These are phyloP conservation scores for Pantala flavescens DNA, from an alignment of 1,140 invertebrate species.

Conservation along the genomic window DNA sequence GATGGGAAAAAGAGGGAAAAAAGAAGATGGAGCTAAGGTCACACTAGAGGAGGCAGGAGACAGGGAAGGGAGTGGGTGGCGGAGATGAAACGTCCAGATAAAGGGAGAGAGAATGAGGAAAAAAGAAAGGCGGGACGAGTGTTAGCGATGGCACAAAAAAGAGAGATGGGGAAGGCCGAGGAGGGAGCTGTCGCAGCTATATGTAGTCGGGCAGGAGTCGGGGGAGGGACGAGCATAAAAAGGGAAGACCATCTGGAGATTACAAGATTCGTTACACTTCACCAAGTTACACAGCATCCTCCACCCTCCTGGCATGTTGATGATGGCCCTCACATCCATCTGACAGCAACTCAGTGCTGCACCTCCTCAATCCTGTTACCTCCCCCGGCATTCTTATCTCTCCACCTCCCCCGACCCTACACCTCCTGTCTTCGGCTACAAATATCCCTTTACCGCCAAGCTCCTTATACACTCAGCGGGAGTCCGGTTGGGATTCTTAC, in stretches of 20 bases:
- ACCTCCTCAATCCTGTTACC: constrained; percentile 4
- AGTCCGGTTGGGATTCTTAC: neutral
- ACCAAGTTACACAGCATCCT: neutral
- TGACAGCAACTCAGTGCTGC: neutral
- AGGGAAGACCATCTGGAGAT: constrained; percentile 4
- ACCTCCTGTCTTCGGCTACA: constrained; percentile 3
- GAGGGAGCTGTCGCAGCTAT: neutral
- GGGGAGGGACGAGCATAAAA: neutral
- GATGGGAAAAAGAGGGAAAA: too few relatives aligned
- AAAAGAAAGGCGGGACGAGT: too few relatives aligned
- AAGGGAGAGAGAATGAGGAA: too few relatives aligned
- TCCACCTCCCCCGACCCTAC: neutral
- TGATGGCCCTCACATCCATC: neutral
- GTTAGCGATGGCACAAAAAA: neutral
- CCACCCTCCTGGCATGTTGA: neutral
- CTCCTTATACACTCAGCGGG: neutral
- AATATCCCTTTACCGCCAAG: neutral
- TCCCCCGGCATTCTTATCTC: too few relatives aligned
- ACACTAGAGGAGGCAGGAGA: too few relatives aligned
- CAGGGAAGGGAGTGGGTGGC: neutral
- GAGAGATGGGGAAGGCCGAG: neutral
- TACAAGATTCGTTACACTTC: constrained; percentile 1
- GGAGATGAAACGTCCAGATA: neutral
- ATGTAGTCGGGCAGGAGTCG: neutral
- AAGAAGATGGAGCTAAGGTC: too few relatives aligned